These are phyloP conservation scores for Cheilosia soror DNA, from an alignment of 2,888 invertebrate genomes.

Conservation along the genomic window DNA sequence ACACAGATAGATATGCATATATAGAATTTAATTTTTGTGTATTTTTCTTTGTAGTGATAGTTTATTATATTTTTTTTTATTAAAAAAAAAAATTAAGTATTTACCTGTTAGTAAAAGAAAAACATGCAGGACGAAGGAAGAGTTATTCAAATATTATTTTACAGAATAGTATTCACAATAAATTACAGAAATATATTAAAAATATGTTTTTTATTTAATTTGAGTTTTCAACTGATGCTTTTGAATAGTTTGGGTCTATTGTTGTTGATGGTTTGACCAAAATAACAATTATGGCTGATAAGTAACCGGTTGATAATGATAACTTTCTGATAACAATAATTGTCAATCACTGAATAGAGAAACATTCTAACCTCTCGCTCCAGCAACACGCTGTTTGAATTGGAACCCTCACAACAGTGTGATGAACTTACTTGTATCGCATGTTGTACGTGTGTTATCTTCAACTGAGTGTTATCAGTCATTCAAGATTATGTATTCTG, in stretches of 20 bases:
- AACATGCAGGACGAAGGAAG: constrained; percentile 40
- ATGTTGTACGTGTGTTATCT: too few species aligned
- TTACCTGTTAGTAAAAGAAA: constrained; percentile 52
- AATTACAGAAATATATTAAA: constrained; percentile 30
- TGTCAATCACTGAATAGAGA: too few species aligned
- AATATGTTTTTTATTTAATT: not conserved
- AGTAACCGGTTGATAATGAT: not conserved
- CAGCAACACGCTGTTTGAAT: too few species aligned
- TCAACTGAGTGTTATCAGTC: too few species aligned
- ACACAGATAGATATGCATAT: constrained; percentile 58
- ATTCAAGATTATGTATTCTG: too few species aligned
- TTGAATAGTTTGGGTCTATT: too few species aligned
- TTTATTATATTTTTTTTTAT: constrained; percentile 38
- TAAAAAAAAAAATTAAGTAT: constrained; percentile 46
- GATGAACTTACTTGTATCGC: too few species aligned
- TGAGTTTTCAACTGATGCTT: not conserved
- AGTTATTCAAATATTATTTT: constrained; percentile 52
- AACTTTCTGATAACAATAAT: not conserved
- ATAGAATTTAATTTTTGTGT: constrained; percentile 34
- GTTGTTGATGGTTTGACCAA: not conserved
- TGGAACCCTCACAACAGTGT: too few species aligned
- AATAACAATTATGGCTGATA: not conserved
- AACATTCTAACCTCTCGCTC: too few species aligned
- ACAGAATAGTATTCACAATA: constrained; percentile 52
- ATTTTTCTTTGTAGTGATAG: constrained; percentile 54